phyloP scores from a whole-genome alignment of 2,888 invertebrate species.

The Malthinus seriepunctatus region DNA sequence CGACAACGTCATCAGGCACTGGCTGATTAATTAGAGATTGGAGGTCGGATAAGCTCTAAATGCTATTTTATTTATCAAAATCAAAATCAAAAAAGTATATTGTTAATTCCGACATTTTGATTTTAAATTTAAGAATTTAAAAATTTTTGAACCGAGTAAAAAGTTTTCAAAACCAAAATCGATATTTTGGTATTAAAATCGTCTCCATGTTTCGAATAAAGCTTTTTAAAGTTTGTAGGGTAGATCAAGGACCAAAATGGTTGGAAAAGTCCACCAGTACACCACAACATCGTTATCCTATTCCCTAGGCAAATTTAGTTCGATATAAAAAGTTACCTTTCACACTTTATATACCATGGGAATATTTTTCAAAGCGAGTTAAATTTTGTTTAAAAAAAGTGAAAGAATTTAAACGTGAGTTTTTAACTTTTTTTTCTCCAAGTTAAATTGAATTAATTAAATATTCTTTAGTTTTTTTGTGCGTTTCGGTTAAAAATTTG shows the following conservation, averaged over 20 bases:
- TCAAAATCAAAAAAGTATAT: too few relatives aligned
- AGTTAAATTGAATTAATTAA: too few relatives aligned
- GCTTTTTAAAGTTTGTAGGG: constrained; percentile 9
- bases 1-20: too few relatives aligned
- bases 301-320: constrained; percentile 8
- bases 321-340: constrained; percentile 17
- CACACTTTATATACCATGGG: constrained; percentile 9
- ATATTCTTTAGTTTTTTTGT: too few relatives aligned
- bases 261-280: constrained; percentile 11
- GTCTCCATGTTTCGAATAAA: constrained; percentile 6
- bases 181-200: neutral
- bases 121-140: neutral
- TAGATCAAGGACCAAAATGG: constrained; percentile 14
- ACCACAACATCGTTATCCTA: constrained; percentile 13
- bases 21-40: too few relatives aligned
- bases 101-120: too few relatives aligned
- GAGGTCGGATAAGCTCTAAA: too few relatives aligned
- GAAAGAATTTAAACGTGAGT: neutral
- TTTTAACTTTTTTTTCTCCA: too few relatives aligned
- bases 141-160: neutral
- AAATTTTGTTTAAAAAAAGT: constrained; percentile 3
- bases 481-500: too few relatives aligned
- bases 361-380: constrained; percentile 9
- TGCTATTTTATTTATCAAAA: too few relatives aligned
- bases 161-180: neutral